phyloP scores from a whole-genome alignment of 2,113 vertebrate genomes.

The Neoarius graeffei region DNA sequence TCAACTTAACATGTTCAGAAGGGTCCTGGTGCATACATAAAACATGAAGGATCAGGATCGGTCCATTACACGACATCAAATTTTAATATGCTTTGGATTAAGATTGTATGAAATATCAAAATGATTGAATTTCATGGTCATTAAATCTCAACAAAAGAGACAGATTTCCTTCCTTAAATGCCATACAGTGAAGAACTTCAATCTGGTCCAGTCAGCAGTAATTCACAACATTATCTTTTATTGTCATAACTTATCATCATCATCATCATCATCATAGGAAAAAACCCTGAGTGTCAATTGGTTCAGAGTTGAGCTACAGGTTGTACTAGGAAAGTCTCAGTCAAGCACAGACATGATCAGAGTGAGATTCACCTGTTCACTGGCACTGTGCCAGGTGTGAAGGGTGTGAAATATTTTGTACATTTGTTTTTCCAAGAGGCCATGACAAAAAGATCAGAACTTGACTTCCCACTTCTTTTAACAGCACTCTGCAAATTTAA shows the following conservation, averaged over 20 bases:
- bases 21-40: neutral
- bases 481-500: neutral
- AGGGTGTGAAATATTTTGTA: constrained; percentile 10
- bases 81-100: neutral
- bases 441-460: constrained; percentile 3
- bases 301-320: neutral
- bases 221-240: neutral
- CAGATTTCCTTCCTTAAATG: neutral
- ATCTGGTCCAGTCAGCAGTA: neutral
- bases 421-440: neutral
- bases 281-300: neutral
- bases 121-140: neutral
- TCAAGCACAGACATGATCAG: constrained; percentile 11
- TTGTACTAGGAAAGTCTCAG: neutral
- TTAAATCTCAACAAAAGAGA: neutral
- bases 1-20: constrained; percentile 9
- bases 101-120: neutral
- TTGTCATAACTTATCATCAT: neutral
- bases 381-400: neutral
- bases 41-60: neutral
- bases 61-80: neutral
- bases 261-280: too few species aligned
- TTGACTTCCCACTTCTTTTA: neutral
- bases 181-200: neutral
- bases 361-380: neutral